Percentiles rank a stretch among this genome's conserved stretches.
phyloP scores from a whole-genome alignment of 2,888 invertebrate genomes.

The Monopis laevigella region DNA sequence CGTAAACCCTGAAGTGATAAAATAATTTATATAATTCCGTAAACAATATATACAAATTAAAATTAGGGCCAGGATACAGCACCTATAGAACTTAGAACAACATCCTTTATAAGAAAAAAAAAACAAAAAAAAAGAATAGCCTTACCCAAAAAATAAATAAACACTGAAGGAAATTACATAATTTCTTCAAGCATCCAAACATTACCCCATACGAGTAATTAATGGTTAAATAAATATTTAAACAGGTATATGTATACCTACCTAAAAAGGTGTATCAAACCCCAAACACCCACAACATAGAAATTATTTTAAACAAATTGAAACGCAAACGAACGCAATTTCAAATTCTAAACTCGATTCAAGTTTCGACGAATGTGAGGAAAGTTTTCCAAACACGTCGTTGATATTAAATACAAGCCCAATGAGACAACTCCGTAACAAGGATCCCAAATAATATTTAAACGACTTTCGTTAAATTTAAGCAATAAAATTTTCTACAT shows the following conservation, averaged over 20 bases:
- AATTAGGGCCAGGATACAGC: too few relatives aligned
- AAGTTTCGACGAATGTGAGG: slow-evolving; percentile 33
- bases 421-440: slow-evolving; percentile 48
- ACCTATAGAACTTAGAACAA: too few relatives aligned
- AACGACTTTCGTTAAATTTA: slow-evolving; percentile 30
- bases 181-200: too few relatives aligned
- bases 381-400: slow-evolving; percentile 49
- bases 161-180: too few relatives aligned
- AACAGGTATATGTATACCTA: not conserved
- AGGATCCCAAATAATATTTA: slow-evolving; percentile 46
- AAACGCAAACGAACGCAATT: slow-evolving; percentile 41
- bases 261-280: not conserved
- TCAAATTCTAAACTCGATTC: slow-evolving; percentile 43
- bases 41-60: too few relatives aligned
- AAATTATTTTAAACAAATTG: slow-evolving; percentile 34
- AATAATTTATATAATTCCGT: too few relatives aligned
- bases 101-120: too few relatives aligned
- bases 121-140: too few relatives aligned
- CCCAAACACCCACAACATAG: slow-evolving; percentile 16
- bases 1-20: too few relatives aligned
- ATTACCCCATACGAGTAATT: too few relatives aligned
- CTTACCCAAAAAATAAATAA: too few relatives aligned
- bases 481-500: not conserved
- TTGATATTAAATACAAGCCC: slow-evolving; percentile 58
- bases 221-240: too few relatives aligned